Percentiles rank a stretch among this genome's conserved stretches.
phyloP scores from a whole-genome alignment of 2,888 invertebrate species.

The Atethmia centrago region DNA sequence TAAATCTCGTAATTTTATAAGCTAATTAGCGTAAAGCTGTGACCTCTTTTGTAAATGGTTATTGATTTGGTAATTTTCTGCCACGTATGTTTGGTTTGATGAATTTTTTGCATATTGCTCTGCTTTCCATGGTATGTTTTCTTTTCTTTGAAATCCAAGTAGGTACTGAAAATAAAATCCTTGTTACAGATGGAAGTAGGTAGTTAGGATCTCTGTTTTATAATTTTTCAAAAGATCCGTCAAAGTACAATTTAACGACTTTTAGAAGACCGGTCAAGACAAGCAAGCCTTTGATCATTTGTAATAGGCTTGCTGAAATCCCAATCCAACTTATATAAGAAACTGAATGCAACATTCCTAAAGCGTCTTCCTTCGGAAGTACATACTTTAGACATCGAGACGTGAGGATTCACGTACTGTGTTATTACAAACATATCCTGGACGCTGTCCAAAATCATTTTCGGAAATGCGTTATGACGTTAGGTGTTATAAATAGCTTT shows the following conservation, averaged over 20 bases:
- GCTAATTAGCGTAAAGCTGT: constrained; percentile 43
- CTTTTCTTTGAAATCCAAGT: not conserved
- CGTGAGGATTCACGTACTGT: constrained; percentile 40
- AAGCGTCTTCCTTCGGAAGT: constrained; percentile 8
- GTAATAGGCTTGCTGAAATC: not conserved
- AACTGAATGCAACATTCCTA: constrained; percentile 2
- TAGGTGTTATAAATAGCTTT: constrained; percentile 61
- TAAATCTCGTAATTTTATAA: constrained; percentile 47
- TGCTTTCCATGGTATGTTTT: not conserved
- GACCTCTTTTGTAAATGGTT: constrained; percentile 33
- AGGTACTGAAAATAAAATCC: no score
- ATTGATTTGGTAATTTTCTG: constrained; percentile 25
- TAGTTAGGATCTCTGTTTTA: not conserved
- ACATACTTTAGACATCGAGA: constrained; percentile 24
- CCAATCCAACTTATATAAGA: not conserved
- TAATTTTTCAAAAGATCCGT: not conserved
- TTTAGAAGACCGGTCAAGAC: not conserved
- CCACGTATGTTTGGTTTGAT: not conserved
- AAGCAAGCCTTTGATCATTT: not conserved
- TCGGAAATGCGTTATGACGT: constrained; percentile 67
- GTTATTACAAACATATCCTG: constrained; percentile 61
- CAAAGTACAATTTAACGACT: not conserved
- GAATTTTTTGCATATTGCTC: not conserved
- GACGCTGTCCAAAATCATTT: constrained; percentile 68
- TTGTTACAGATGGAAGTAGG: not conserved